A percentile compares a stretch with the other conserved stretches of the same genome.
phyloP scores from a whole-genome alignment of 2,113 vertebrate species.

The Saccopteryx leptura region DNA sequence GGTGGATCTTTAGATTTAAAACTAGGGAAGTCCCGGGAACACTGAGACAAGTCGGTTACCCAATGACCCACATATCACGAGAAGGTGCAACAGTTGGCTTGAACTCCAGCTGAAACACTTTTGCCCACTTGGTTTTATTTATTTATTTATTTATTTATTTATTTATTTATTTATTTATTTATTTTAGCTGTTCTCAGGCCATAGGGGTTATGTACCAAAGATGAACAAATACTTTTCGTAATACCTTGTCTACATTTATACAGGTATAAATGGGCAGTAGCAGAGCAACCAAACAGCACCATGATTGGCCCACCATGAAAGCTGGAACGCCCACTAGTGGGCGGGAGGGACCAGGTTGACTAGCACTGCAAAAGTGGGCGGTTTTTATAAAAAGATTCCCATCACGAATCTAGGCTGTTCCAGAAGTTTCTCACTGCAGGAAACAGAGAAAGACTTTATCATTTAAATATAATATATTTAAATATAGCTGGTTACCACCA shows the following conservation, averaged over 20 bases:
- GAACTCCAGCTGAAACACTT: neutral
- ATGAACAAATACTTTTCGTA: neutral
- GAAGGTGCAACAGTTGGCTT: neutral
- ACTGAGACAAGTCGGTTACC: neutral
- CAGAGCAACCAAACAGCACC: no score
- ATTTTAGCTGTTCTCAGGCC: neutral
- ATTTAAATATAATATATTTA: neutral
- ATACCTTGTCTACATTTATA: neutral
- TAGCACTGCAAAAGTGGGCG: no score
- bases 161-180: neutral
- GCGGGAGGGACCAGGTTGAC: no score
- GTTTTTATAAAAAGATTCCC: no score
- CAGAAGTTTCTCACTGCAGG: no score
- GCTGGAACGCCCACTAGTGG: no score
- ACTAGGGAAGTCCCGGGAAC: neutral
- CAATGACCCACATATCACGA: neutral
- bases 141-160: neutral
- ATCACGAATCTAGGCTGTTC: no score
- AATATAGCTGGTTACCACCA: constrained; percentile 27
- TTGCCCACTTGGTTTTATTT: neutral
- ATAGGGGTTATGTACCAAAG: neutral
- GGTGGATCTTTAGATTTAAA: neutral
- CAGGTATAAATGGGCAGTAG: neutral
- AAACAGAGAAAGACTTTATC: constrained; percentile 6
- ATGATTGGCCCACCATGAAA: no score